Base-by-base conservation (phyloP, 2,797 vertebrate species). In the Phoebastria nigripes region DNA sequence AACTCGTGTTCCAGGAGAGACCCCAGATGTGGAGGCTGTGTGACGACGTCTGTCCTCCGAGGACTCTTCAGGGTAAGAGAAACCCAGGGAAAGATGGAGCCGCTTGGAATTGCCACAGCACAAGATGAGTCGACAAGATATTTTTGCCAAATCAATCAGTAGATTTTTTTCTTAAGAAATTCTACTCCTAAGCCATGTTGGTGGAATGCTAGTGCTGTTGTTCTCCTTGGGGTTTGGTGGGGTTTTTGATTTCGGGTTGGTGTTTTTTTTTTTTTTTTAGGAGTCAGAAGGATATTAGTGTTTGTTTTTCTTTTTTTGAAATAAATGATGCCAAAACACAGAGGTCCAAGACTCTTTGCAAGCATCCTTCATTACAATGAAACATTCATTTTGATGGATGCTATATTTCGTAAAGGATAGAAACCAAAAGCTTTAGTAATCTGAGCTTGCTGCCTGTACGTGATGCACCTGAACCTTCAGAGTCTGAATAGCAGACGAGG, bases 1-100 rank as follows among this genome's bases (percentile, higher is more conserved):
- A 24, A 6, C 26, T 8, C 28, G 25, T 58, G 39, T 13, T 71
- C 11, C 42, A n/a, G 87, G 26, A 55, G 15, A 46, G 14, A 22
- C 6, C 9, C 37, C 33, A 37, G 37, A 10, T 4, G 21, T 1
- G 3, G 37, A 37, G 39, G 37, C 51, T 65, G 26, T 9, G 21
- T 1, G 1, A 21, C 4, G 20, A 33, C 12, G 4, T 33, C n/a
- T 20, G 10, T 29, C 33, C 28, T 19, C 51, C 5, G 0, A 33
- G n/a, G 52, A 33, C 24, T 44, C 15, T 31, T 29, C n/a, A 21
- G 18, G 14, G 16, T 11, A 8, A 37, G 65, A 19, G 44, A 42
- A 26, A 9, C 6, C 11, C 54, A 21, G 11, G 31, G 33, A 35
- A 69, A 42, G 19, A 13, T 5, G 16, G 56, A 55, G 11, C 42